Evolutionary conservation across 2,888 invertebrate species (phyloP).

Genomic region (Crossocerus cetratus): DNA sequence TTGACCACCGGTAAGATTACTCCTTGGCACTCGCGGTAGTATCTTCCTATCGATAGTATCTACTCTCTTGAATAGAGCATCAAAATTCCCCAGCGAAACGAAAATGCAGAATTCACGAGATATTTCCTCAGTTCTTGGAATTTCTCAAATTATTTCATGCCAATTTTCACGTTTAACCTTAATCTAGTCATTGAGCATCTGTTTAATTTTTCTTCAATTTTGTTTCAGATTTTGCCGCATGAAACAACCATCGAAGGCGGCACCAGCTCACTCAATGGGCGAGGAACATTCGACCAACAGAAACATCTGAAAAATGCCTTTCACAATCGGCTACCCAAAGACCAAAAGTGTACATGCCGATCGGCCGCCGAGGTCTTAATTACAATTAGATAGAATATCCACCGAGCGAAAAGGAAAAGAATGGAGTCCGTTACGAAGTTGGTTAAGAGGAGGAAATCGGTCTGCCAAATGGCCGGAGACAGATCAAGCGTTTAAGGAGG

Average conservation of each 20-base stretch:
- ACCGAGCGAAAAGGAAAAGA: neutral
- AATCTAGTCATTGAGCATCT: neutral
- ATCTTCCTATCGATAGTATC: no score
- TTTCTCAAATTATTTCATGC: no score
- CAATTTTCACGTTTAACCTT: no score
- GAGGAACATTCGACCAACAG: neutral
- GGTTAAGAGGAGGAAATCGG: constrained; percentile 7
- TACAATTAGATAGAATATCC: neutral
- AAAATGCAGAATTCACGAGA: no score
- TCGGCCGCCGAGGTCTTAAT: neutral
- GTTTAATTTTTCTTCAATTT: neutral
- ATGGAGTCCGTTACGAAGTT: constrained; percentile 15
- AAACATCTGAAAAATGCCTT: neutral
- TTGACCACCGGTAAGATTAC: no score
- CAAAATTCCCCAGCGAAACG: no score
- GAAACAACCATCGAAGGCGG: neutral
- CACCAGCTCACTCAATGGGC: neutral
- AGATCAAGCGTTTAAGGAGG: neutral
- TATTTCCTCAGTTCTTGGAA: no score
- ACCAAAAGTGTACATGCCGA: neutral
- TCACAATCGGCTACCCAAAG: neutral
- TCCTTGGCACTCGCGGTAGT: no score
- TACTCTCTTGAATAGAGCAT: no score
- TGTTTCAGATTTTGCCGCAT: neutral
- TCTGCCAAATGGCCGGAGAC: constrained; percentile 18